Percentiles rank a stretch among this genome's conserved stretches.
Conservation (phyloP, 2,888 invertebrate species). For the Norana najaformis region DNA sequence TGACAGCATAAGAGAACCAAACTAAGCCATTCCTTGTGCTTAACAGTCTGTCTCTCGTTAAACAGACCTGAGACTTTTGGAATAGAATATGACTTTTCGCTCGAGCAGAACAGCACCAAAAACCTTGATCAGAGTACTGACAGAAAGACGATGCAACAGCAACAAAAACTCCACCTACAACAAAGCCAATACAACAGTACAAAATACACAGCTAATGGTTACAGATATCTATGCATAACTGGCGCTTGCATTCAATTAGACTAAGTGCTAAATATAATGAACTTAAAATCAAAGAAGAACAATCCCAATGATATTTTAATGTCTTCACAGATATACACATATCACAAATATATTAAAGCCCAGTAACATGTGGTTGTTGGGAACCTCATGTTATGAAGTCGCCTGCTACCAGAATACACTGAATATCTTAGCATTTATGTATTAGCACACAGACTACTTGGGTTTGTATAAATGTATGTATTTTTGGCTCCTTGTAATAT, state of each 20-base stretch:
- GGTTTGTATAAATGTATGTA: no score
- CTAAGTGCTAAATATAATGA: no score
- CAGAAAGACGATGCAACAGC: slow-evolving; percentile 52
- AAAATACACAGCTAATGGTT: not conserved
- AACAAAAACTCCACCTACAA: slow-evolving; percentile 54
- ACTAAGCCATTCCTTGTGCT: not conserved
- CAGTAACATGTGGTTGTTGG: no score
- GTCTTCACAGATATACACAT: no score
- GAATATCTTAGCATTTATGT: no score
- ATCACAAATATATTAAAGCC: no score
- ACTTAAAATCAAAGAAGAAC: no score
- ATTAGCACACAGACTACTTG: no score
- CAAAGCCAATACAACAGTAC: not conserved
- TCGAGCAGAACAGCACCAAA: slow-evolving; percentile 78
- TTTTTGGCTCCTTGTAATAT: no score
- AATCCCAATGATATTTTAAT: no score
- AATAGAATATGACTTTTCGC: slow-evolving; percentile 76
- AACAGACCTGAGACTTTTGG: slow-evolving; percentile 69
- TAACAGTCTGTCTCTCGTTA: not conserved
- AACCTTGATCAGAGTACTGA: slow-evolving; percentile 68
- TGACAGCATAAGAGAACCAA: not conserved
- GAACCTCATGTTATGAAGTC: no score
- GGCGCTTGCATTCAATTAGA: not conserved
- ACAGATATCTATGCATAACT: not conserved
- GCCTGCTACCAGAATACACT: no score